Evolutionary conservation across 1,140 invertebrate species (phyloP).

Genomic region (Harpegnathos saltator): DNA sequence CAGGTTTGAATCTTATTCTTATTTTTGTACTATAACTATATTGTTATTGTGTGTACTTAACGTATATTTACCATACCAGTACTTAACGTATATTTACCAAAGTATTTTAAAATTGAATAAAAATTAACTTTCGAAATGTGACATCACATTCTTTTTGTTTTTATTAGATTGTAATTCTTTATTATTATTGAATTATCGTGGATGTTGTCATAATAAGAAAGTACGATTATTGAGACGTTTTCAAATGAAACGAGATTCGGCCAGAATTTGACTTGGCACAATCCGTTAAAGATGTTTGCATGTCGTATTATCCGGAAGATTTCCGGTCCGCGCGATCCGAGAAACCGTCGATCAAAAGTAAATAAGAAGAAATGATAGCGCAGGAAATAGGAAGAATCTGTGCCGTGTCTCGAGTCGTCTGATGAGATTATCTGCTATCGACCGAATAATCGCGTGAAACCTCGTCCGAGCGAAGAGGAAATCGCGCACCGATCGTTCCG

Average conservation of each 20-base stretch:
- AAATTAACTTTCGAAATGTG: no score
- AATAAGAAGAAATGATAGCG: neutral
- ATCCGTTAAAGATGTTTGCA: neutral
- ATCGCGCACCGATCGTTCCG: neutral
- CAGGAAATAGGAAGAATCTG: neutral
- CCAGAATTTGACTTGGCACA: neutral
- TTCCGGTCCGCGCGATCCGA: neutral
- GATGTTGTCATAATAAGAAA: neutral
- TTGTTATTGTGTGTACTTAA: no score
- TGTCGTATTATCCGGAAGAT: neutral
- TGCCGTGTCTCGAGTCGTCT: conserved; percentile 4
- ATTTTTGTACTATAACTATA: neutral
- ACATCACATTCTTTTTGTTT: no score
- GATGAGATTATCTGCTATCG: conserved; percentile 7
- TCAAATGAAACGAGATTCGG: neutral
- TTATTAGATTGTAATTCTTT: no score
- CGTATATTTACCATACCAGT: no score
- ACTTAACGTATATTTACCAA: no score
- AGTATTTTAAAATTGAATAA: no score
- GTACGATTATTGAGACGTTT: neutral
- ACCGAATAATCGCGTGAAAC: conserved; percentile 35
- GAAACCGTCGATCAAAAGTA: neutral
- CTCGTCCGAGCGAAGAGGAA: conserved; percentile 17
- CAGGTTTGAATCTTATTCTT: neutral
- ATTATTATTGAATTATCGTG: no score